phyloP scores from a whole-genome alignment of 2,113 vertebrate genomes.

The Steatornis caripensis region DNA sequence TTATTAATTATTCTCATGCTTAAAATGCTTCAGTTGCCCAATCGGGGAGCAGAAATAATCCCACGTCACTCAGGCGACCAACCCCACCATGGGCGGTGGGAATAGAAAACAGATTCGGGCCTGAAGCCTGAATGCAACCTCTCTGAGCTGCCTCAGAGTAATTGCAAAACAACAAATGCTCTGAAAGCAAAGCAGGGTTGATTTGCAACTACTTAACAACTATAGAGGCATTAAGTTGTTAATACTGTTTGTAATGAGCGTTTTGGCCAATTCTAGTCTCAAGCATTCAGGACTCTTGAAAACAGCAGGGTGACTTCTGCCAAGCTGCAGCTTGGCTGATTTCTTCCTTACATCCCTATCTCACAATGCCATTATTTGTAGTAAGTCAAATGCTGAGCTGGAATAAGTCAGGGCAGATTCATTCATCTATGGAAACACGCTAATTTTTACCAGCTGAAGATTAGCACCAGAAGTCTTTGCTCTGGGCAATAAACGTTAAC shows the following conservation, averaged over 20 bases:
- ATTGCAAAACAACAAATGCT: not conserved
- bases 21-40: not conserved
- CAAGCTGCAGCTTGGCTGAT: slow-evolving; percentile 36
- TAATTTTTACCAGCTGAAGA: slow-evolving; percentile 47
- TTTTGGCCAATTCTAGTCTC: not conserved
- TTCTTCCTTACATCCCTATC: slow-evolving; percentile 35
- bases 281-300: not conserved
- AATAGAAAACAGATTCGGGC: slow-evolving; percentile 12
- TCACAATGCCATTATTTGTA: slow-evolving; percentile 9
- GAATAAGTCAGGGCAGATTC: slow-evolving; percentile 11
- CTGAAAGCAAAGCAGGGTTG: not conserved
- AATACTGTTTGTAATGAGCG: not conserved
- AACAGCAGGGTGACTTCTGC: not conserved
- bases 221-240: slow-evolving; percentile 2
- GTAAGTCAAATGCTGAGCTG: not conserved
- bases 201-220: not conserved
- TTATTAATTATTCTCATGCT: not conserved
- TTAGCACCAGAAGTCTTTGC: not conserved
- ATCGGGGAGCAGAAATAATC: not conserved
- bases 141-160: not conserved
- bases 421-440: not conserved
- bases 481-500: not conserved
- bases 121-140: not conserved
- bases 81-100: not conserved
- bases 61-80: not conserved